phyloP scores from a whole-genome alignment of 2,113 vertebrate species.

The Seriola dumerili region DNA sequence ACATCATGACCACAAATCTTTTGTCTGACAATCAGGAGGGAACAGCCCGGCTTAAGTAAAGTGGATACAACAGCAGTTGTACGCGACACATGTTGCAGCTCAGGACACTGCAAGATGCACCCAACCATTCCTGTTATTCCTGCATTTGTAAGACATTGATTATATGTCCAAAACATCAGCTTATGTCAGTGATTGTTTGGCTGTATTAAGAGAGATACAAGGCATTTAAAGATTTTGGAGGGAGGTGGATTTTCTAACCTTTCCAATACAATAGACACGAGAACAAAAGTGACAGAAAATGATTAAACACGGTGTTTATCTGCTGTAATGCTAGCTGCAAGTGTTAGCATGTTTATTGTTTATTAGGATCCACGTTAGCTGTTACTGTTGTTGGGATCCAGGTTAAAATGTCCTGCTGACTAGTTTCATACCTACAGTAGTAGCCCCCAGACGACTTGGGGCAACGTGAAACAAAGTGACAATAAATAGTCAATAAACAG shows the following conservation, averaged over 20 bases:
- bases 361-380: too few species aligned
- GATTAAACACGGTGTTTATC: background rate
- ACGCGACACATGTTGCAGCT: background rate
- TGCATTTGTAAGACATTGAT: background rate
- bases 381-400: too few species aligned
- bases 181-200: background rate
- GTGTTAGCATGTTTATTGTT: too few species aligned
- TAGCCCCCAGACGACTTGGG: too few species aligned
- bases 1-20: background rate
- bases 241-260: too few species aligned
- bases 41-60: background rate
- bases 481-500: background rate
- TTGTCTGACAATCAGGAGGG: background rate
- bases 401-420: too few species aligned
- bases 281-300: background rate
- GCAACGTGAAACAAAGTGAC: background rate
- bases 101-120: background rate
- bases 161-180: background rate
- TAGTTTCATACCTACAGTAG: too few species aligned
- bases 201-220: too few species aligned
- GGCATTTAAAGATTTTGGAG: background rate
- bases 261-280: too few species aligned
- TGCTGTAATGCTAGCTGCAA: background rate
- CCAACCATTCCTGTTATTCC: background rate
- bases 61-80: background rate